A percentile compares a stretch with the other conserved stretches of the same genome.
These are phyloP conservation scores for Dendropsophus ebraccatus DNA, from an alignment of 2,113 vertebrate genomes.

Conservation along the genomic window DNA sequence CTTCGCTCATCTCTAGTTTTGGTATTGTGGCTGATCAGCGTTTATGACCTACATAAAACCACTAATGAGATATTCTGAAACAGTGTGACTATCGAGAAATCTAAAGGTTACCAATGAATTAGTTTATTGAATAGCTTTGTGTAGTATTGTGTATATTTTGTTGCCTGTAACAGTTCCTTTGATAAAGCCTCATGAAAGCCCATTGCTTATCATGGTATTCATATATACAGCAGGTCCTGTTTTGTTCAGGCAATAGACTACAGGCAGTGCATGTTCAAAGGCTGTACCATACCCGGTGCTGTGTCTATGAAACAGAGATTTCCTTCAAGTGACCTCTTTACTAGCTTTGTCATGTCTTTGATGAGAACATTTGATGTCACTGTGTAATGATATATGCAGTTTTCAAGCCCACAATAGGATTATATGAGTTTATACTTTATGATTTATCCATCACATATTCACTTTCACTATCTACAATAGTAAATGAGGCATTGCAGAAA, in stretches of 20 bases:
- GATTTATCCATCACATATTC: background rate
- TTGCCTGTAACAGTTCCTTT: slow-evolving; percentile 10
- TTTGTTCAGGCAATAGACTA: slow-evolving; percentile 10
- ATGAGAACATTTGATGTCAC: slow-evolving; percentile 11
- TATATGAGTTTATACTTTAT: background rate
- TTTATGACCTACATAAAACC: background rate
- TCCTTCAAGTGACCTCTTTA: slow-evolving; percentile 23
- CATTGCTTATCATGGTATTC: slow-evolving; percentile 21
- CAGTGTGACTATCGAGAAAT: background rate
- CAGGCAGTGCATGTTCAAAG: slow-evolving; percentile 28
- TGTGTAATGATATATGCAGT: background rate
- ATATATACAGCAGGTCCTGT: slow-evolving; percentile 28
- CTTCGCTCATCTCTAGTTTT: too few relatives aligned
- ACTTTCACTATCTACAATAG: background rate
- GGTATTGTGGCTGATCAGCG: background rate
- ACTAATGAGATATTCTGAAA: background rate
- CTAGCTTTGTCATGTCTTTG: slow-evolving; percentile 19
- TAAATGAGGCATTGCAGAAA: background rate
- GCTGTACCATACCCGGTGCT: background rate
- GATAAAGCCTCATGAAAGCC: slow-evolving; percentile 1
- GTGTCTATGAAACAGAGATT: slow-evolving; percentile 15
- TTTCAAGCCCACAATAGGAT: background rate
- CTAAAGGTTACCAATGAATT: background rate
- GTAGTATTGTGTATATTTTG: background rate
- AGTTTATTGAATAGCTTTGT: background rate